Evolutionary conservation across 2,888 invertebrate genomes (phyloP).

Genomic region (Graphium colonna): DNA sequence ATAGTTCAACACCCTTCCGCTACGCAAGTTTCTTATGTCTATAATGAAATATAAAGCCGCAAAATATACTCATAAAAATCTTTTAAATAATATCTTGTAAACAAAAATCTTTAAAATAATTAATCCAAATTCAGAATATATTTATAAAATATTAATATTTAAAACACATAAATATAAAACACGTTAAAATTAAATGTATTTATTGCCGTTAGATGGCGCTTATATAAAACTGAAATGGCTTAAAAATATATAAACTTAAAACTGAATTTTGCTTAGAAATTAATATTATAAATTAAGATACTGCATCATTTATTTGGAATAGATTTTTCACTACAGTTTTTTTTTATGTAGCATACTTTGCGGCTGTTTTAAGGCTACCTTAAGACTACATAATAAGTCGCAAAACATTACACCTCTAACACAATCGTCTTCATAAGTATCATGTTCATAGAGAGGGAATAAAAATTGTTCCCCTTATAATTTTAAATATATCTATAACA

Average conservation of each 20-base stretch:
- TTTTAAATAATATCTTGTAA: no score
- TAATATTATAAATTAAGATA: background rate
- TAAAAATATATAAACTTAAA: background rate
- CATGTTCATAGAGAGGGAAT: constrained; percentile 7
- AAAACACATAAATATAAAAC: no score
- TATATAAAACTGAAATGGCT: background rate
- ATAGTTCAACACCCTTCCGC: no score
- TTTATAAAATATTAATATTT: no score
- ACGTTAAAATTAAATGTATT: no score
- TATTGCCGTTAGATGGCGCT: background rate
- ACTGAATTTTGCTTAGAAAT: background rate
- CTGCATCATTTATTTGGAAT: no score
- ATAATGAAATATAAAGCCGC: no score
- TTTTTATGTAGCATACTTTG: constrained; percentile 1
- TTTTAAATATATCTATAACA: constrained; percentile 6
- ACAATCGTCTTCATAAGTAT: constrained; percentile 21
- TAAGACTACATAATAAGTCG: background rate
- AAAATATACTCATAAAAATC: no score
- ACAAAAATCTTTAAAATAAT: no score
- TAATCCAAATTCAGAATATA: no score
- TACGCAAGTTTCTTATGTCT: no score
- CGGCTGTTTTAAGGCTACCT: constrained; percentile 3
- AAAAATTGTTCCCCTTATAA: constrained; percentile 18
- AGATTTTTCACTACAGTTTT: no score
- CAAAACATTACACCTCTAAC: constrained; percentile 10